These are phyloP conservation scores for Dinomys branickii DNA, from an alignment of 2,113 vertebrate genomes.

Conservation along the genomic window DNA sequence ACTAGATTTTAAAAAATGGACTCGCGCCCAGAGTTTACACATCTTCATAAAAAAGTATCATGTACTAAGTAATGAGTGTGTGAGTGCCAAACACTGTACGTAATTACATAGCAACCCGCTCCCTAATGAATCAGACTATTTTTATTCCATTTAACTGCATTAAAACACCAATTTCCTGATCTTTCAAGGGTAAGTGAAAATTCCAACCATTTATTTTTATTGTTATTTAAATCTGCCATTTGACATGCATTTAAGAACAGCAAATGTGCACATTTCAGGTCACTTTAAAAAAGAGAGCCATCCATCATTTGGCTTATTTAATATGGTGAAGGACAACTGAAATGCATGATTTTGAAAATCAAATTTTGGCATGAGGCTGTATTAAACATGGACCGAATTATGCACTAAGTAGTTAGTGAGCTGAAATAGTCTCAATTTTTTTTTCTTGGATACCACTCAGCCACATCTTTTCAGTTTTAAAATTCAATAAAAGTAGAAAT, in stretches of 20 bases:
- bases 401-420: neutral
- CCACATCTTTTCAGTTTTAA: slow-evolving; percentile 28
- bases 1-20: slow-evolving; percentile 63
- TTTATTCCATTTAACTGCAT: slow-evolving; percentile 46
- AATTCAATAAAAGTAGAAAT: slow-evolving; percentile 45
- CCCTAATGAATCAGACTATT: slow-evolving; percentile 58
- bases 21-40: slow-evolving; percentile 50
- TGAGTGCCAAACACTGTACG: slow-evolving; percentile 39
- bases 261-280: neutral
- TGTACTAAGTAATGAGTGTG: slow-evolving; percentile 58
- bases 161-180: slow-evolving; percentile 57
- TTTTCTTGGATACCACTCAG: slow-evolving; percentile 21
- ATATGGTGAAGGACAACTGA: slow-evolving; percentile 3
- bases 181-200: slow-evolving; percentile 63
- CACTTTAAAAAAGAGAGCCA: slow-evolving; percentile 32
- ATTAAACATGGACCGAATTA: slow-evolving; percentile 24
- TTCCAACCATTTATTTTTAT: slow-evolving; percentile 60
- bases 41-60: slow-evolving; percentile 63
- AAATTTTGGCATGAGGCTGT: slow-evolving; percentile 1
- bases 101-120: slow-evolving; percentile 53
- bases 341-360: slow-evolving; percentile 43
- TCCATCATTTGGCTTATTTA: neutral
- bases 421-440: neutral
- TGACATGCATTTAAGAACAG: slow-evolving; percentile 17
- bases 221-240: slow-evolving; percentile 50